Conservation (phyloP, 2,888 invertebrate genomes). For the Caenorhabditis zanzibari region DNA sequence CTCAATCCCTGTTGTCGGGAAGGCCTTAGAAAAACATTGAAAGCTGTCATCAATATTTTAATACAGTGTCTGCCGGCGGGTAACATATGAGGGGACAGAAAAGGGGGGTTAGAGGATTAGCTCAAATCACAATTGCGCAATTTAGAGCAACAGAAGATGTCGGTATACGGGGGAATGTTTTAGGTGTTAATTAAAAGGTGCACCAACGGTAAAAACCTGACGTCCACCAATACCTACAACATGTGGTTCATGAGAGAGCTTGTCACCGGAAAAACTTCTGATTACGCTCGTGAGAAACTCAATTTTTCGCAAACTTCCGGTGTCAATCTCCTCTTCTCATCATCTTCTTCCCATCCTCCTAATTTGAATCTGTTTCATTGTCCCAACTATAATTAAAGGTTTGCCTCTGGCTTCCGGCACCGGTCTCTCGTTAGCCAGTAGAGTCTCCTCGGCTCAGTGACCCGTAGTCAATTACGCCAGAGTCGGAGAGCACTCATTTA, state of each 20-base stretch:
- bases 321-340: not conserved
- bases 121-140: conserved; percentile 61
- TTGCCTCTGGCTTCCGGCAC: conserved; percentile 58
- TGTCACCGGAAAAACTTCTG: not conserved
- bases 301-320: conserved; percentile 21
- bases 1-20: conserved; percentile 28
- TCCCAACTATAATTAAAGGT: conserved; percentile 63
- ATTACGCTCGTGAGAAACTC: no score
- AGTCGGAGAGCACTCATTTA: conserved; percentile 49
- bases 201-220: not conserved
- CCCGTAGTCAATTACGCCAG: conserved; percentile 60
- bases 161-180: conserved; percentile 1
- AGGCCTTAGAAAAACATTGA: conserved; percentile 13
- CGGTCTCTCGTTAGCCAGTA: conserved; percentile 57
- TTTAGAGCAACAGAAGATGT: conserved; percentile 25
- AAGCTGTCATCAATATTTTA: conserved; percentile 61
- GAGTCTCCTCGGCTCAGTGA: conserved; percentile 53
- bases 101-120: conserved; percentile 46
- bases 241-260: conserved; percentile 31
- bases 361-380: conserved; percentile 48
- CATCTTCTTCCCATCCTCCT: conserved; percentile 3
- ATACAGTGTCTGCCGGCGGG: conserved; percentile 49
- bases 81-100: conserved; percentile 61
- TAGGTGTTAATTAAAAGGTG: conserved; percentile 46
- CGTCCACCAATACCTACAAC: conserved; percentile 54